These are phyloP conservation scores for Polyommatus icarus DNA, from an alignment of 2,888 invertebrate species.

Conservation along the genomic window DNA sequence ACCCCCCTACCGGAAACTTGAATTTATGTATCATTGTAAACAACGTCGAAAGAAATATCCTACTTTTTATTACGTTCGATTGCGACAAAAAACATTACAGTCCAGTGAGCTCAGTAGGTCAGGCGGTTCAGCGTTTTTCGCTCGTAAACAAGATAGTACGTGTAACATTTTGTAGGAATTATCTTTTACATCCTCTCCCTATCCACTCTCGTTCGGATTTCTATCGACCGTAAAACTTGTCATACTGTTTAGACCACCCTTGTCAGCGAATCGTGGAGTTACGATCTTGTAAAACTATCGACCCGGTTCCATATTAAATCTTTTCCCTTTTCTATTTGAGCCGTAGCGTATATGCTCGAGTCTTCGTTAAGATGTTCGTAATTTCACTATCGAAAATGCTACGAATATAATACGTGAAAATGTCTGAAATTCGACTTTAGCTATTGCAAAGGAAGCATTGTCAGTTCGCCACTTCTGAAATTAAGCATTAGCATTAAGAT, in stretches of 20 bases:
- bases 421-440: too few relatives aligned
- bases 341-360: neutral
- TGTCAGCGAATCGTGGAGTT: conserved; percentile 22
- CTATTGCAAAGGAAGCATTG: too few relatives aligned
- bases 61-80: conserved; percentile 8
- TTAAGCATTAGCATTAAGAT: neutral
- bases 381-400: too few relatives aligned
- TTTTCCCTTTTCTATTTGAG: neutral
- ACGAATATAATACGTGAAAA: too few relatives aligned
- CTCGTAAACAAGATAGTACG: conserved; percentile 25
- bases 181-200: conserved; percentile 19
- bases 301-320: neutral
- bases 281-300: conserved; percentile 19
- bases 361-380: too few relatives aligned
- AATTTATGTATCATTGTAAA: neutral
- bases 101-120: conserved; percentile 8
- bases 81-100: conserved; percentile 16
- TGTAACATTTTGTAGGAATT: conserved; percentile 24
- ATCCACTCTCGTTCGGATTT: neutral
- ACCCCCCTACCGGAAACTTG: neutral
- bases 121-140: conserved; percentile 5
- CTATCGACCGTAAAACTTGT: conserved; percentile 24
- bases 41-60: neutral
- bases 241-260: conserved; percentile 13
- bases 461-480: too few relatives aligned